Base-by-base conservation (phyloP, 2,113 vertebrate species). In the Hystrix brachyura region DNA sequence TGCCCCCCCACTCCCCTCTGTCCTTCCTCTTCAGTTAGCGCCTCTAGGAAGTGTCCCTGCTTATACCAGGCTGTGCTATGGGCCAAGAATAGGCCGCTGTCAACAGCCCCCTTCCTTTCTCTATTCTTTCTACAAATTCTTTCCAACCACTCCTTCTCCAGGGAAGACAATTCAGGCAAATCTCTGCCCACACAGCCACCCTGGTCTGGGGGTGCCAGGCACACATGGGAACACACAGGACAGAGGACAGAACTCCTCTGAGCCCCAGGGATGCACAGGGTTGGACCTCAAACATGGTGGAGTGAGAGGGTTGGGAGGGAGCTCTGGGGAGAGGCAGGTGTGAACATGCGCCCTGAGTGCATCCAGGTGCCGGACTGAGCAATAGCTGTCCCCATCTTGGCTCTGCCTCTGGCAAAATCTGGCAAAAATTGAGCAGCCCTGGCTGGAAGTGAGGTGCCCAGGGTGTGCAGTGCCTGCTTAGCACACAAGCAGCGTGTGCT, bases 1-100 rank as follows among this genome's bases (percentile, higher is more conserved):
- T 7, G 55, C 1, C 46, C 48, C 48, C 48, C 32, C 1, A 2
- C 19, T 67, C 32, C 11, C 38, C 38, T 38, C 71, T 25, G 65
- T 23, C 62, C 38, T 7, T 32, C 55, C 55, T 29, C n/a, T 7
- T 29, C 8, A 11, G 62, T 46, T 78, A 7, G 32, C 0, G 0
- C 27, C 60, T 57, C 71, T 43, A 5, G 55, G 38, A 32, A 43
- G 46, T 7, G 1, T 29, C 34, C 51, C 13, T n/a, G 25, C 1
- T 25, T 18, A 0, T 5, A n/a, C 59, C 62, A 27, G 12, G 1
- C 2, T n/a, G 48, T 25, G 62, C 29, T 18, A 1, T 29, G 67
- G 17, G 80, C 9, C 11, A 12, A 32, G 38, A 4, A 32, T 2
- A 1, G 0, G 29, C 25, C 29, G 7, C 60, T 15, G 3, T 34